These are phyloP conservation scores for Fulmarus glacialis DNA, from an alignment of 2,113 vertebrate species.

Conservation along the genomic window DNA sequence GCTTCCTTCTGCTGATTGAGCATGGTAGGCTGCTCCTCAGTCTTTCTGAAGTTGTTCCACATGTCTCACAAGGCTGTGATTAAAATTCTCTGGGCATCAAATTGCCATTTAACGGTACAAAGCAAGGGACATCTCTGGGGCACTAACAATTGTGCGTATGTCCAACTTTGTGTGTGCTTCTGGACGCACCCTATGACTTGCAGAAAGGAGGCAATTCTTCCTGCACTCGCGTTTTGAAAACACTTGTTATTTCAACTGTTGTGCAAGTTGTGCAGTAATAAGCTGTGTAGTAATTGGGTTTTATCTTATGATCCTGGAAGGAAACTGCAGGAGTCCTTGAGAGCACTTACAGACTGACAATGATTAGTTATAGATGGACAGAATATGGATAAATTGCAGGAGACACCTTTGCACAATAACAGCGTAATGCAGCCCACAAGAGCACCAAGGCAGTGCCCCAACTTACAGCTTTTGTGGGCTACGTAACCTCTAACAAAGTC, in stretches of 20 bases:
- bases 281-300: neutral
- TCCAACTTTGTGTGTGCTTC: neutral
- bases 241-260: neutral
- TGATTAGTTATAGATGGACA: neutral
- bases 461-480: neutral
- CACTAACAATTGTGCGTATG: rapidly evolving
- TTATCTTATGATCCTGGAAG: neutral
- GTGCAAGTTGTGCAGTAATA: neutral
- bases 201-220: neutral
- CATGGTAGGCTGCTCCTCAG: neutral
- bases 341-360: neutral
- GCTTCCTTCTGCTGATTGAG: neutral
- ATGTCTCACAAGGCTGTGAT: neutral
- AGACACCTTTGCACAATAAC: neutral
- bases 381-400: neutral
- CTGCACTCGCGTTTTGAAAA: neutral
- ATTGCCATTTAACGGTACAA: rapidly evolving
- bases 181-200: neutral
- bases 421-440: neutral
- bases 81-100: neutral
- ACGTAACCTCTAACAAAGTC: neutral
- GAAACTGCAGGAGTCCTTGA: neutral
- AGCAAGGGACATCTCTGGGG: neutral
- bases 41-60: neutral
- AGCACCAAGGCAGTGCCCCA: rapidly evolving